Conservation (phyloP, 1,140 invertebrate genomes). For the Neelides sp. region DNA sequence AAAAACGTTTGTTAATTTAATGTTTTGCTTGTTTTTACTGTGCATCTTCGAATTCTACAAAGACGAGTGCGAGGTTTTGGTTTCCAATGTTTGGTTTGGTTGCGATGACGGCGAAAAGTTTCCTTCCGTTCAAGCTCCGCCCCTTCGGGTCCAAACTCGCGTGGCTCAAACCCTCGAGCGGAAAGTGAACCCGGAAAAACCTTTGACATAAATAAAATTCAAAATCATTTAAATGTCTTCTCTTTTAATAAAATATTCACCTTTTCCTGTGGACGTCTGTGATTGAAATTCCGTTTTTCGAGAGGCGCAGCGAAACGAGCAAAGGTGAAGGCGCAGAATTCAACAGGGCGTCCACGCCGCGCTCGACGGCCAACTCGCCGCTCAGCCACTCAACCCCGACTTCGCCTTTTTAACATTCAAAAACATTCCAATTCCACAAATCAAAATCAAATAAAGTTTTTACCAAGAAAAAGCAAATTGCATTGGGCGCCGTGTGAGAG, state of each 20-base stretch:
- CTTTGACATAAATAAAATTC: conserved; percentile 8
- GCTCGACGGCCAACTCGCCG: conserved; percentile 19
- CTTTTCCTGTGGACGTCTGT: conserved; percentile 27
- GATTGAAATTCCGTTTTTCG: conserved; percentile 25
- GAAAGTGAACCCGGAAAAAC: conserved; percentile 28
- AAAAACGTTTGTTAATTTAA: no score
- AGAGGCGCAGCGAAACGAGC: conserved; percentile 22
- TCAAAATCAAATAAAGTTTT: no score
- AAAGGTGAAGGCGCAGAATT: conserved; percentile 6
- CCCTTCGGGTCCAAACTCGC: conserved; percentile 16
- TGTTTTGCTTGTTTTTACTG: no score
- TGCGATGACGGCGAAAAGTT: conserved; percentile 19
- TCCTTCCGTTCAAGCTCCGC: conserved; percentile 21
- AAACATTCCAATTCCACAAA: no score
- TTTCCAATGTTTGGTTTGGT: conserved; percentile 10
- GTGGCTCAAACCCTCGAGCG: conserved; percentile 19
- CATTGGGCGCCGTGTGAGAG: conserved; percentile 28
- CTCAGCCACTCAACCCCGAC: conserved; percentile 26
- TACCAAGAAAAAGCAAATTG: conserved; percentile 18
- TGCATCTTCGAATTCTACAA: conserved; percentile 24
- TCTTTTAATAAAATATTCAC: conserved; percentile 6
- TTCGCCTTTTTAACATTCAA: no score
- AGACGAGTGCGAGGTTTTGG: conserved; percentile 10
- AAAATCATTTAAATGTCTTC: not conserved
- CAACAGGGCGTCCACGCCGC: not conserved